Conservation (phyloP, 2,888 invertebrate species). For the Lamellibrachia columna region DNA sequence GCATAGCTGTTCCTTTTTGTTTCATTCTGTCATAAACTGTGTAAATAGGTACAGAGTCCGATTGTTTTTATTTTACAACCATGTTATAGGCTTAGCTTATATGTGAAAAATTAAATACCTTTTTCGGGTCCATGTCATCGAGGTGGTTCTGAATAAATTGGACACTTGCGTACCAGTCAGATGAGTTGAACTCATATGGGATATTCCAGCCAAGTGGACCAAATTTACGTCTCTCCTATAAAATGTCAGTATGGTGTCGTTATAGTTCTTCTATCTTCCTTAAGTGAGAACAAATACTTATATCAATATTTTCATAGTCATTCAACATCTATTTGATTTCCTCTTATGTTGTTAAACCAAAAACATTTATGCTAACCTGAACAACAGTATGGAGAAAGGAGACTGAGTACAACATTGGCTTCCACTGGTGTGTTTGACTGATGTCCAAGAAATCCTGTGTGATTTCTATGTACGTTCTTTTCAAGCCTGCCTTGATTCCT, state of each 20-base stretch:
- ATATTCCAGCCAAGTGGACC: constrained; percentile 93
- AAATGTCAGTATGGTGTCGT: constrained; percentile 54
- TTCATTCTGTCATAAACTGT: too few relatives aligned
- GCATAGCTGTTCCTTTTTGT: too few relatives aligned
- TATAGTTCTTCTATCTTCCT: neutral
- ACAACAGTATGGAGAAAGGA: constrained; percentile 89
- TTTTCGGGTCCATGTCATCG: constrained; percentile 80
- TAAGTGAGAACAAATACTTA: too few relatives aligned
- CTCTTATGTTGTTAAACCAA: too few relatives aligned
- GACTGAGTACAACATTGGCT: constrained; percentile 83
- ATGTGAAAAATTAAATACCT: constrained; percentile 46
- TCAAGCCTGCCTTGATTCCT: constrained; percentile 84
- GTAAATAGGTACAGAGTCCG: too few relatives aligned
- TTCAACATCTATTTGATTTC: too few relatives aligned
- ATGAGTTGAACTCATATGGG: constrained; percentile 89
- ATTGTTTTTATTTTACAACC: too few relatives aligned
- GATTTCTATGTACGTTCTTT: constrained; percentile 83
- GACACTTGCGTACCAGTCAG: constrained; percentile 87
- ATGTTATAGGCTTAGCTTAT: too few relatives aligned
- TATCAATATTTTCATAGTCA: too few relatives aligned
- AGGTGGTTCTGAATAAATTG: constrained; percentile 88
- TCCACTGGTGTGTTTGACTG: constrained; percentile 80
- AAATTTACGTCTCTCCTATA: constrained; percentile 89
- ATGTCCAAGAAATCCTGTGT: constrained; percentile 87
- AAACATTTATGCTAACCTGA: constrained; percentile 70